A percentile compares a stretch with the other conserved stretches of the same genome.
Conservation (phyloP, 2,888 invertebrate species). For the Hyles lineata region DNA sequence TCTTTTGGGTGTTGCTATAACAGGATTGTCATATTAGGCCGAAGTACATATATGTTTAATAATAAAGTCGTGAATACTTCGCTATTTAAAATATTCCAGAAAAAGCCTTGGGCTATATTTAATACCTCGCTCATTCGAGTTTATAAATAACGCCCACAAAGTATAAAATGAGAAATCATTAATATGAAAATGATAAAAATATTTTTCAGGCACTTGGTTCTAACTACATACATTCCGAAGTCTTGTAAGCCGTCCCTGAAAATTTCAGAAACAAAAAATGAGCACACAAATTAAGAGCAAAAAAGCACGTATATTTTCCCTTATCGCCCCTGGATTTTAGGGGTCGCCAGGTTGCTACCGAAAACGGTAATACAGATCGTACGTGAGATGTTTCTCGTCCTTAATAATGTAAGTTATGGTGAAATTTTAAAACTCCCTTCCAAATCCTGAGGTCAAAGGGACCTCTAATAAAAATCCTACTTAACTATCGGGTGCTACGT, state of each 20-base stretch:
- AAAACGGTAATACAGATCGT: constrained; percentile 77
- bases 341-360: constrained; percentile 60
- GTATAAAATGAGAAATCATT: too few relatives aligned
- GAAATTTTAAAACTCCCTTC: constrained; percentile 64
- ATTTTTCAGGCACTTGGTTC: too few relatives aligned
- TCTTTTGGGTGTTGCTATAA: too few relatives aligned
- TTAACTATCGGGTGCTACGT: constrained; percentile 18
- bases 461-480: constrained; percentile 53
- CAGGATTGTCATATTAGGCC: too few relatives aligned
- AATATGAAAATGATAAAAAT: too few relatives aligned
- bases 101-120: too few relatives aligned
- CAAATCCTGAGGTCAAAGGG: constrained; percentile 47
- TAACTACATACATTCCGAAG: neutral
- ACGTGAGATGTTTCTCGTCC: constrained; percentile 75
- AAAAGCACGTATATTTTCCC: constrained; percentile 54
- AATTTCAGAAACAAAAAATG: constrained; percentile 36
- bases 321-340: constrained; percentile 64
- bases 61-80: too few relatives aligned
- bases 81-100: too few relatives aligned
- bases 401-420: constrained; percentile 69
- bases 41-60: too few relatives aligned
- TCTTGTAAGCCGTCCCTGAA: constrained; percentile 7
- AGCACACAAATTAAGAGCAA: constrained; percentile 41
- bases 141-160: too few relatives aligned
- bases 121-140: too few relatives aligned